Evolutionary conservation across 2,113 vertebrate species (phyloP).

Genomic region (Asarcornis scutulata): DNA sequence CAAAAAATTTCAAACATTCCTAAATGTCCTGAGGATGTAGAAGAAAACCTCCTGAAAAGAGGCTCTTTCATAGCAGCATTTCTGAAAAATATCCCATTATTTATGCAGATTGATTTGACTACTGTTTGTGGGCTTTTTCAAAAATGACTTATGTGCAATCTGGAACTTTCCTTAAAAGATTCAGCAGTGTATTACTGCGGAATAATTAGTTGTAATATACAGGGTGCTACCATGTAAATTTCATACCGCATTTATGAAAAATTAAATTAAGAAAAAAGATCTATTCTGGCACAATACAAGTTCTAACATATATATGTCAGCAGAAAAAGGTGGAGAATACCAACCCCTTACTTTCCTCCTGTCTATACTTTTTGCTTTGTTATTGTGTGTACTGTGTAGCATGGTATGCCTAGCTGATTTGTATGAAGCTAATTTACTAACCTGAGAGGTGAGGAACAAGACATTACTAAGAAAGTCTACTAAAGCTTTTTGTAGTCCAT

Average conservation of each 20-base stretch:
- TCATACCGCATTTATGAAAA: background rate
- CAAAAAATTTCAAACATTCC: constrained; percentile 67
- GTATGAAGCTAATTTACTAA: constrained; percentile 2
- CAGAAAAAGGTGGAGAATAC: constrained; percentile 13
- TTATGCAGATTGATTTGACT: constrained; percentile 19
- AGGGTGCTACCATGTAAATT: constrained; percentile 24
- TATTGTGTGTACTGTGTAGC: background rate
- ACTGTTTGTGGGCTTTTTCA: background rate
- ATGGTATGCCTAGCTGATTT: constrained; percentile 22
- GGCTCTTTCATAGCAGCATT: background rate
- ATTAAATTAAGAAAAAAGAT: background rate
- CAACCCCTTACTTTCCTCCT: background rate
- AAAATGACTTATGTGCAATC: background rate
- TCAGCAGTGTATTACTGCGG: background rate
- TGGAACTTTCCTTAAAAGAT: constrained; percentile 7
- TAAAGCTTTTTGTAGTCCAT: background rate
- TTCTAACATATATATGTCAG: background rate
- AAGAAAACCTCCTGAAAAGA: constrained; percentile 13
- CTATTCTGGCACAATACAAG: background rate
- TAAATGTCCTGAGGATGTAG: background rate
- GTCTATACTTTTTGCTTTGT: background rate
- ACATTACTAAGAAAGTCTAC: background rate
- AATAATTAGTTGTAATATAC: constrained; percentile 18
- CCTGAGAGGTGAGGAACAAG: background rate
- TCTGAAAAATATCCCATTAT: constrained; percentile 17